Base-by-base conservation (phyloP, 2,113 vertebrate genomes). In the Rhegmatorhina hoffmannsi region DNA sequence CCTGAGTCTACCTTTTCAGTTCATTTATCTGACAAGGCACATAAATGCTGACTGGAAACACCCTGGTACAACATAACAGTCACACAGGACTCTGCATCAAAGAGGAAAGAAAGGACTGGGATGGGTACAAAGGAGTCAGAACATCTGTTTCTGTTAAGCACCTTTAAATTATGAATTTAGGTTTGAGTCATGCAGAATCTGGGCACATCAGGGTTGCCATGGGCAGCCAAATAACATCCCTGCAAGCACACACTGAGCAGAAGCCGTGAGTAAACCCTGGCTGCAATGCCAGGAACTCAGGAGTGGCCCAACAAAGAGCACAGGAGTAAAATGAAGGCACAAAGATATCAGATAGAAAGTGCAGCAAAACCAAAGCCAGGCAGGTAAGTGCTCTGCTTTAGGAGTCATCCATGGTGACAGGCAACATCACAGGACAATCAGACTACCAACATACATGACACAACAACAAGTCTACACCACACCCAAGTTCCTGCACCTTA, bases 301-400 rank as follows among this genome's bases (percentile, higher is more conserved):
- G 4, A 76, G 13, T 19, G 11, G 38, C 77, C 64, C 46, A 50
- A 50, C 7, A 4, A 33, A 53, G 56, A 74, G 19, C 7, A 26
- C 21, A 16, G 25, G 25, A 18, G 28, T 33, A 9, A 77, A 36
- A 50, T 4, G 5, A 33, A 29, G n/a, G 19, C 49, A n/a, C 9
- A 6, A 20, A 25, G 36, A 87, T 43, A 26, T 63, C 31, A 53
- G 46, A 74, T 3, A 7, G 28, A 46, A 13, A 8, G 47, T 11
- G 23, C 7, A n/a, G 44, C 0, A 0, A 63, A 76, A 74, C 31
- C 0, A 3, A 53, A 55, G 66, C 28, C 31, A 55, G 53, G 9
- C 4, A 12, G 50, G 1, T 5, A 24, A 33, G 52, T 12, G 25
- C 15, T 21, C 4, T 52, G 28, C 21, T 40, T 21, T 6, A 28